A percentile compares a stretch with the other conserved stretches of the same genome.
phyloP scores from a whole-genome alignment of 2,888 invertebrate genomes.

The Caenorhabditis plicata region DNA sequence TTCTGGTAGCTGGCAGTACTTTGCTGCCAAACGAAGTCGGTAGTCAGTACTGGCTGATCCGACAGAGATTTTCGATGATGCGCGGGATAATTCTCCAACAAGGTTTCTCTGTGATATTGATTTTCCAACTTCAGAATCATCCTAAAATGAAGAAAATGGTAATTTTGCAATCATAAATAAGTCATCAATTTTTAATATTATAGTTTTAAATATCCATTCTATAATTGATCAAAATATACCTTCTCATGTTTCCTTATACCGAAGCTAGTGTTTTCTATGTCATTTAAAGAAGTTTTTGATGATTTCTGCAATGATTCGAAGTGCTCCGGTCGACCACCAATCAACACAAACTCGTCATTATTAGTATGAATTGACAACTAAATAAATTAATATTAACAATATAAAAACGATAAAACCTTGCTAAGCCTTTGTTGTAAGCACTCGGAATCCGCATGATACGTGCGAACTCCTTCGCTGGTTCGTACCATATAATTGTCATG shows the following conservation, averaged over 20 bases:
- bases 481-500: too few relatives aligned
- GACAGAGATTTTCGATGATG: background rate
- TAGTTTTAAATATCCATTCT: too few relatives aligned
- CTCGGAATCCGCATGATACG: constrained; percentile 17
- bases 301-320: too few relatives aligned
- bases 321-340: constrained; percentile 29
- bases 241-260: too few relatives aligned
- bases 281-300: too few relatives aligned
- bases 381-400: constrained; percentile 1
- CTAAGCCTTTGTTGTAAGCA: constrained; percentile 16
- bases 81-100: background rate
- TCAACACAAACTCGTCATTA: constrained; percentile 37
- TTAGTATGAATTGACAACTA: constrained; percentile 37
- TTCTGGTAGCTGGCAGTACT: constrained; percentile 16
- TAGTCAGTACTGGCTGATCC: constrained; percentile 10
- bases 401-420: background rate
- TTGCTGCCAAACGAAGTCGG: constrained; percentile 15
- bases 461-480: constrained; percentile 12
- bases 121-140: constrained; percentile 5
- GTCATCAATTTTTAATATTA: too few relatives aligned
- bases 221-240: too few relatives aligned
- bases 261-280: too few relatives aligned
- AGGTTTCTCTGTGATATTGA: constrained; percentile 10
- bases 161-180: too few relatives aligned
- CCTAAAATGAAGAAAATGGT: too few relatives aligned